Conservation (phyloP, 1,140 invertebrate species). For the Hyposmocoma kahamanoa region DNA sequence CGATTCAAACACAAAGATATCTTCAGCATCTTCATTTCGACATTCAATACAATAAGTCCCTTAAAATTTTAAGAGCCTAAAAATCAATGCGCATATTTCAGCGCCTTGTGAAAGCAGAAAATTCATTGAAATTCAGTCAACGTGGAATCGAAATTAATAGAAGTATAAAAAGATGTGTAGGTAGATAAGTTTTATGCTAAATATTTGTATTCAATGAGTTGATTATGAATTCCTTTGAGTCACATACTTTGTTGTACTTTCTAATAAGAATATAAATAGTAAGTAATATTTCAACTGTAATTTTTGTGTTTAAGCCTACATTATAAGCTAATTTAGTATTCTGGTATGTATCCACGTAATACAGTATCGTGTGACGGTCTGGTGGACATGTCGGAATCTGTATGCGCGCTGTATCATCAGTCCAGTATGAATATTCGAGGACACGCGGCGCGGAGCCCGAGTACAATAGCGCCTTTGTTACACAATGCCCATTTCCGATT, state of each 20-base stretch:
- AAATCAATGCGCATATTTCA: neutral
- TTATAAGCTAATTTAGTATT: neutral
- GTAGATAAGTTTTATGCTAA: too few relatives aligned
- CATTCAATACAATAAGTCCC: neutral
- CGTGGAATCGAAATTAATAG: too few relatives aligned
- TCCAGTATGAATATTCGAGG: slow-evolving; percentile 42
- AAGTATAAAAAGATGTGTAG: too few relatives aligned
- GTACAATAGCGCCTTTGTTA: slow-evolving; percentile 57
- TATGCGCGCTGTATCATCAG: slow-evolving; percentile 16
- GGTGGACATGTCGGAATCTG: slow-evolving; percentile 13
- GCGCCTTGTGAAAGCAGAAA: neutral
- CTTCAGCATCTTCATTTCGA: neutral
- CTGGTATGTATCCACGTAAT: neutral
- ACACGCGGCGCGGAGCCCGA: slow-evolving; percentile 18
- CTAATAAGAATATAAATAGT: too few relatives aligned
- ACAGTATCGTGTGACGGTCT: neutral
- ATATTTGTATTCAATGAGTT: too few relatives aligned
- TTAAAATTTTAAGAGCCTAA: neutral
- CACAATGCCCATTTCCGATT: slow-evolving; percentile 70
- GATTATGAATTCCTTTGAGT: too few relatives aligned
- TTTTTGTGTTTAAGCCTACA: too few relatives aligned
- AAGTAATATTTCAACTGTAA: too few relatives aligned
- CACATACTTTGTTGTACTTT: too few relatives aligned
- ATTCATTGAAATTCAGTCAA: neutral
- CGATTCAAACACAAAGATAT: neutral